These are phyloP conservation scores for Drosophila cardini DNA, from an alignment of 1,140 invertebrate genomes.

Conservation along the genomic window DNA sequence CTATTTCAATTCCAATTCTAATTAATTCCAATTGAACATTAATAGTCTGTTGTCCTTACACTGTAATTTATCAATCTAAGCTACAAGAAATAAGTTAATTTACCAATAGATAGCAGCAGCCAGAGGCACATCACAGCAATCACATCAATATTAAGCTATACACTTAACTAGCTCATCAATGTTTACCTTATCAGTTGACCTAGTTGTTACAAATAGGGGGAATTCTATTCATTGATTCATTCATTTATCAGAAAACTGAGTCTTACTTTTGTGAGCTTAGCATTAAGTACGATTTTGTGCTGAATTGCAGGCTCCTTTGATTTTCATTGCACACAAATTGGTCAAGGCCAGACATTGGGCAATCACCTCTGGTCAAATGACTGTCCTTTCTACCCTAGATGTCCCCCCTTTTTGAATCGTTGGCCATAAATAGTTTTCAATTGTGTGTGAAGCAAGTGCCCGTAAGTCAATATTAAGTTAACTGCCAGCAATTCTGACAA, in stretches of 20 bases:
- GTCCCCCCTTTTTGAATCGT: not conserved
- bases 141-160: constrained; percentile 31
- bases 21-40: not conserved
- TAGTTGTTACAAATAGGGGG: constrained; percentile 43
- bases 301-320: constrained; percentile 16
- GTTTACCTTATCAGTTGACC: constrained; percentile 43
- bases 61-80: constrained; percentile 11
- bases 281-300: constrained; percentile 40
- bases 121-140: constrained; percentile 24
- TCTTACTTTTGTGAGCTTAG: constrained; percentile 16
- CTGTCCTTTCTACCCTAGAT: not conserved
- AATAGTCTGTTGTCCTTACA: not conserved
- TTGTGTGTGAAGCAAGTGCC: constrained; percentile 61
- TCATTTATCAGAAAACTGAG: constrained; percentile 39
- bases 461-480: constrained; percentile 76
- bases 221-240: constrained; percentile 25
- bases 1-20: constrained; percentile 5
- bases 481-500: constrained; percentile 36
- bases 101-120: constrained; percentile 14
- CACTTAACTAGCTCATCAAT: constrained; percentile 57
- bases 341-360: constrained; percentile 42
- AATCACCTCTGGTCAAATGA: constrained; percentile 2
- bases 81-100: constrained; percentile 16
- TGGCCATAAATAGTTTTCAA: constrained; percentile 72
- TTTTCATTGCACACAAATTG: constrained; percentile 34